Base-by-base conservation (phyloP, 2,888 invertebrate genomes). In the Drosophila robusta region DNA sequence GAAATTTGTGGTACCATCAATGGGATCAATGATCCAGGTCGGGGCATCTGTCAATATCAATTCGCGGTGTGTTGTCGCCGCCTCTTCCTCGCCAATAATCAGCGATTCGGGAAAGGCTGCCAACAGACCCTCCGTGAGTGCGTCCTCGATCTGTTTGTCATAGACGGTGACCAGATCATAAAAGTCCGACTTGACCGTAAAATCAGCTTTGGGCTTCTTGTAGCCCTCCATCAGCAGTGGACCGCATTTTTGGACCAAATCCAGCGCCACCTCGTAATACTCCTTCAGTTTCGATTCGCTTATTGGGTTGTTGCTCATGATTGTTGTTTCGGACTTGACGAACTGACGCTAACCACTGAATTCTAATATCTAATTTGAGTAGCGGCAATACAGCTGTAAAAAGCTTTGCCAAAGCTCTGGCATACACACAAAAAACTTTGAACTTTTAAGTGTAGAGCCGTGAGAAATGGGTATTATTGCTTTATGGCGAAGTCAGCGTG, bases 1-100 rank as follows among this genome's bases (percentile, higher is more conserved):
- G 90, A 97, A 97, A 93, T 98, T 98, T 47, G 95, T 94, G 3
- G 97, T 98, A 29, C 97, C 97, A 93, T 98, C 97, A 54, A 98
- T 96, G 5, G 97, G 97, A 92, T 98, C 96, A 69, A 97, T 95
- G 56, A 97, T 95, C 96, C 96, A 97, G 0, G 97, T 98, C 18
- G 97, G 97, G 11, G 93, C 94, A 89, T 96, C 94, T 0, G 96
- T 96, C 75, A 96, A 92, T 16, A 77, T 83, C 0, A 87, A 75
- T 3, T 91, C 91, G 0, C 84, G 78, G 24, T 90, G 87, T 9
- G 63, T 75, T 0, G 90, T 93, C 0, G 91, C 89, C 4, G 90
- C 89, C 47, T 91, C 90, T 90, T 97, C 97, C 91, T 98, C 97
- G 3, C 96, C 97, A 73, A 98, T 96, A 88, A 97, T 96, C 90